Evolutionary conservation across 2,113 vertebrate species (phyloP).

Genomic region (Halichoeres trimaculatus): DNA sequence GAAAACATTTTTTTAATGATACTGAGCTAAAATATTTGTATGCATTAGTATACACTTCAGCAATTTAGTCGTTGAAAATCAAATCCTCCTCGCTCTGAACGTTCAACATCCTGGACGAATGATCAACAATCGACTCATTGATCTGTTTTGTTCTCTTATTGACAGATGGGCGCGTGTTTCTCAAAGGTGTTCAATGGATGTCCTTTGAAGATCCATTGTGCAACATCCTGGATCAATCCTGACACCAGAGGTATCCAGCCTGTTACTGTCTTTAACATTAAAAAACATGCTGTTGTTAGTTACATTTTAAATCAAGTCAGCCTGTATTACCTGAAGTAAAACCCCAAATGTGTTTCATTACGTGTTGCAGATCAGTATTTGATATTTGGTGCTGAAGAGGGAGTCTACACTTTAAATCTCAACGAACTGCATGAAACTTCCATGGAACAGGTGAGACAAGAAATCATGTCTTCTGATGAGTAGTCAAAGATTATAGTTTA

Average conservation of each 20-base stretch:
- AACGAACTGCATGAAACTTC: slow-evolving; percentile 98
- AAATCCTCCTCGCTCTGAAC: too few relatives aligned
- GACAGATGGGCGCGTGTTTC: slow-evolving; percentile 98
- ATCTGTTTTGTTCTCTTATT: slow-evolving; percentile 38
- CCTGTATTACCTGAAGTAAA: not conserved
- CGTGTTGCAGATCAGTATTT: slow-evolving; percentile 93
- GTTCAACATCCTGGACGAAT: too few relatives aligned
- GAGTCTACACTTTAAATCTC: slow-evolving; percentile 97
- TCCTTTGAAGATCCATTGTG: slow-evolving; percentile 97
- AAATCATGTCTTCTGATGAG: not conserved
- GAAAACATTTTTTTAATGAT: not conserved
- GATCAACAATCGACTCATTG: not conserved
- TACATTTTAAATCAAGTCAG: not conserved
- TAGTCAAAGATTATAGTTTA: too few relatives aligned
- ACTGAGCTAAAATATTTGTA: too few relatives aligned
- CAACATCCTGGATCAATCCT: slow-evolving; percentile 98
- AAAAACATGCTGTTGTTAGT: not conserved
- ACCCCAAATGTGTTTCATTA: not conserved
- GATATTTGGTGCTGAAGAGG: slow-evolving; percentile 98
- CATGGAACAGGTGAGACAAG: slow-evolving; percentile 92
- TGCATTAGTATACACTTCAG: too few relatives aligned
- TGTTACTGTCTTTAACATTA: not conserved
- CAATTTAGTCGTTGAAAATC: too few relatives aligned
- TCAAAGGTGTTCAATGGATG: slow-evolving; percentile 99
- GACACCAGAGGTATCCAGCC: slow-evolving; percentile 92